These are phyloP conservation scores for Myotis planiceps DNA, from an alignment of 2,797 vertebrate genomes.

Conservation along the genomic window DNA sequence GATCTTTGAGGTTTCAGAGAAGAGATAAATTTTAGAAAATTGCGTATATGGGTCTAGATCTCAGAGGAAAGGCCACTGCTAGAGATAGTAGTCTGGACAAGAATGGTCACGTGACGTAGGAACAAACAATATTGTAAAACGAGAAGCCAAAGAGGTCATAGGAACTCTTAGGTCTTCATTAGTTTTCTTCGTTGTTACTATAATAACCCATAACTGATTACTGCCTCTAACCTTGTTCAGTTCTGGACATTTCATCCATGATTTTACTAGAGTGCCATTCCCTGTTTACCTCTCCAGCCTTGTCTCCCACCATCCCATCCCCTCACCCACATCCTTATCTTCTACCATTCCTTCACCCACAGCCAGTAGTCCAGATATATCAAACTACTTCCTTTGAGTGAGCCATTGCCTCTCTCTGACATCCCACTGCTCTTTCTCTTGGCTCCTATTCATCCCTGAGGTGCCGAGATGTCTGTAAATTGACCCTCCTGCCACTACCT, in stretches of 20 bases:
- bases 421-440: background rate
- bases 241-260: background rate
- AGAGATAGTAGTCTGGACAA: background rate
- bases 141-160: background rate
- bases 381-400: background rate
- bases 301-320: background rate
- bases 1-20: background rate
- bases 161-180: background rate
- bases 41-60: background rate
- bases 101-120: background rate
- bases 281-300: background rate
- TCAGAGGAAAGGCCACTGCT: background rate
- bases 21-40: background rate
- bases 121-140: background rate
- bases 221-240: background rate
- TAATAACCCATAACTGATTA: background rate
- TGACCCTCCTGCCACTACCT: background rate
- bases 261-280: background rate
- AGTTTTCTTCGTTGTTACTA: background rate
- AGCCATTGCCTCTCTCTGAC: background rate
- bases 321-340: background rate
- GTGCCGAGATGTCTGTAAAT: background rate
- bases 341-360: background rate
- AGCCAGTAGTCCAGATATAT: background rate
- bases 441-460: background rate